Percentiles rank a stretch among this genome's conserved stretches.
These are phyloP conservation scores for Pluvialis apricaria DNA, from an alignment of 2,113 vertebrate genomes.

Conservation along the genomic window DNA sequence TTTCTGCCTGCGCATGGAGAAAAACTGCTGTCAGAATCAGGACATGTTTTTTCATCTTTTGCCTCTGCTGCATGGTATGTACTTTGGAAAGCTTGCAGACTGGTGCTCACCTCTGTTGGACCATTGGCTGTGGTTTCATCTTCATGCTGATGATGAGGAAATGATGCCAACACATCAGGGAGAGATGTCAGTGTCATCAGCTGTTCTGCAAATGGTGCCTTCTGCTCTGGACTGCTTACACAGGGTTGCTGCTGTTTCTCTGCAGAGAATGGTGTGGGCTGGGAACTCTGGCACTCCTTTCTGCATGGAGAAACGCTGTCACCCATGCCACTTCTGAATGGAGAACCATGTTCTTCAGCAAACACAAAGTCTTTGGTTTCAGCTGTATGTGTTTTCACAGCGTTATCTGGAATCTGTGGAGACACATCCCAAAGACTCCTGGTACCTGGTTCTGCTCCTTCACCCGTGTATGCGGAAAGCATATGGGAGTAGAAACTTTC, in stretches of 20 bases:
- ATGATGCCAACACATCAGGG: slow-evolving; percentile 71
- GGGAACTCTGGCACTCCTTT: slow-evolving; percentile 70
- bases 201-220: slow-evolving; percentile 40
- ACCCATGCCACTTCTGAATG: slow-evolving; percentile 68
- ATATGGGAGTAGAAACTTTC: slow-evolving; percentile 62
- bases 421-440: slow-evolving; percentile 78
- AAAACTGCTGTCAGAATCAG: slow-evolving; percentile 29
- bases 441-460: slow-evolving; percentile 32
- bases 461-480: slow-evolving; percentile 4
- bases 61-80: slow-evolving; percentile 16
- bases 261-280: slow-evolving; percentile 1
- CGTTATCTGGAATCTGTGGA: slow-evolving; percentile 75
- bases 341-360: slow-evolving; percentile 69
- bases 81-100: slow-evolving; percentile 46
- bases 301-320: slow-evolving; percentile 65
- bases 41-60: slow-evolving; percentile 53
- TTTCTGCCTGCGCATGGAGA: slow-evolving; percentile 70
- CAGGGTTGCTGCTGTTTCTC: slow-evolving; percentile 27
- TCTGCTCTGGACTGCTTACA: slow-evolving; percentile 25
- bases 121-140: slow-evolving; percentile 77
- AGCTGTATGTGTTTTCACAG: slow-evolving; percentile 72
- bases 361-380: slow-evolving; percentile 74
- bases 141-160: slow-evolving; percentile 57
- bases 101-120: slow-evolving; percentile 79
- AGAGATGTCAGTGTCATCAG: neutral